Conservation (phyloP, 2,113 vertebrate species). For the Vireo altiloquus region DNA sequence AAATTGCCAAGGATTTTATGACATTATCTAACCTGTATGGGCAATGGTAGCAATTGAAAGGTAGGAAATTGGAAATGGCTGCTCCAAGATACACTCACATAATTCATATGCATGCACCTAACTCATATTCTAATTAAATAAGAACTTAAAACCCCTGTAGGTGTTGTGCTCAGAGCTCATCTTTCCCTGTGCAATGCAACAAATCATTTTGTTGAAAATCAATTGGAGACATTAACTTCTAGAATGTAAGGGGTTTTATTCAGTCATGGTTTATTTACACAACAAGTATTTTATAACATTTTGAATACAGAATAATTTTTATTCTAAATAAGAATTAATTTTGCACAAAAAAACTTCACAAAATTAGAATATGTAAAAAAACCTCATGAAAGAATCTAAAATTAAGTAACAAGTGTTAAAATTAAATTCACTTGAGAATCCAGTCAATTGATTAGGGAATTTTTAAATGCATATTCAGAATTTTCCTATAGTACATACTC, state of each 20-base stretch:
- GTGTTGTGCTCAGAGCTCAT: neutral
- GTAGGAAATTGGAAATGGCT: neutral
- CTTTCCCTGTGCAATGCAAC: neutral
- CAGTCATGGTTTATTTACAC: neutral
- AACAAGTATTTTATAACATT: neutral
- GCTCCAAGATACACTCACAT: neutral
- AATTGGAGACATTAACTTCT: neutral
- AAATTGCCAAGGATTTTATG: neutral
- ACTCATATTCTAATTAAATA: neutral
- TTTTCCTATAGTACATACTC: neutral
- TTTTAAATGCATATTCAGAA: neutral
- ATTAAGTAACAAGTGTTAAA: neutral
- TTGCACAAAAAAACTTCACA: neutral
- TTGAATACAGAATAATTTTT: neutral
- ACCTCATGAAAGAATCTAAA: neutral
- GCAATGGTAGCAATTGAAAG: neutral
- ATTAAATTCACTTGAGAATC: neutral
- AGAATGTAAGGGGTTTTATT: neutral
- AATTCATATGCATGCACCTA: neutral
- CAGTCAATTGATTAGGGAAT: neutral
- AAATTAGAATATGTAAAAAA: neutral
- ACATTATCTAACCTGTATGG: neutral
- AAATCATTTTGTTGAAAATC: neutral
- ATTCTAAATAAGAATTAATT: neutral
- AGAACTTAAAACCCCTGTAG: neutral